Evolutionary conservation across 2,113 vertebrate genomes (phyloP).

Genomic region (Okapia johnstoni): DNA sequence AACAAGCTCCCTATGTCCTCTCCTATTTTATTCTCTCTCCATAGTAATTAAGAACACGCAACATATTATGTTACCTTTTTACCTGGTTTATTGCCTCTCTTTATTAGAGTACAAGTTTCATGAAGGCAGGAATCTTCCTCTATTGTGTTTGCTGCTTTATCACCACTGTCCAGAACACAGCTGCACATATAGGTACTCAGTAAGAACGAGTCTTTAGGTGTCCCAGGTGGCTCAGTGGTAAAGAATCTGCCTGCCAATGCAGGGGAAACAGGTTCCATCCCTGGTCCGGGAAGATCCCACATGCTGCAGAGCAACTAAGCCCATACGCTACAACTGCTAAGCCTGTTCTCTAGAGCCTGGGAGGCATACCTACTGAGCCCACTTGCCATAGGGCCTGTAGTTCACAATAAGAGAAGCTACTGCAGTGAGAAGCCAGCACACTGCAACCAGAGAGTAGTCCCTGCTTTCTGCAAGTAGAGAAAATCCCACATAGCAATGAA

Average conservation of each 20-base stretch:
- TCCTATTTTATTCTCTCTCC: not conserved
- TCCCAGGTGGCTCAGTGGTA: not conserved
- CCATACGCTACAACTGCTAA: not conserved
- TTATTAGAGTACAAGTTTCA: not conserved
- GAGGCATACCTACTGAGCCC: not conserved
- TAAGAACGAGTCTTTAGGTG: not conserved
- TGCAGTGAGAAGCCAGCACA: not conserved
- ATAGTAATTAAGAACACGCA: no score
- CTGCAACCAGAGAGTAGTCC: not conserved
- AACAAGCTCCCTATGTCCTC: not conserved
- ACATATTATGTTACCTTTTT: not conserved
- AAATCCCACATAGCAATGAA: not conserved
- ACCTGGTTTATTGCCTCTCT: not conserved
- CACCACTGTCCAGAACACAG: not conserved
- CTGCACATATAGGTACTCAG: not conserved
- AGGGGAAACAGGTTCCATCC: not conserved
- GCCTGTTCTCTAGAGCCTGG: not conserved
- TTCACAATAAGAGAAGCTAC: not conserved
- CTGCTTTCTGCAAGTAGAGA: not conserved
- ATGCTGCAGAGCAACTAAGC: not conserved
- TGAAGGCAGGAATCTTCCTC: not conserved
- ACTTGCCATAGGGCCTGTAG: not conserved
- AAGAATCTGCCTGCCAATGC: not conserved
- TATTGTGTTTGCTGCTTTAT: not conserved
- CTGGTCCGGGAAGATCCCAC: not conserved